Conservation (phyloP, 2,797 vertebrate species). For the Botia kubotai region DNA sequence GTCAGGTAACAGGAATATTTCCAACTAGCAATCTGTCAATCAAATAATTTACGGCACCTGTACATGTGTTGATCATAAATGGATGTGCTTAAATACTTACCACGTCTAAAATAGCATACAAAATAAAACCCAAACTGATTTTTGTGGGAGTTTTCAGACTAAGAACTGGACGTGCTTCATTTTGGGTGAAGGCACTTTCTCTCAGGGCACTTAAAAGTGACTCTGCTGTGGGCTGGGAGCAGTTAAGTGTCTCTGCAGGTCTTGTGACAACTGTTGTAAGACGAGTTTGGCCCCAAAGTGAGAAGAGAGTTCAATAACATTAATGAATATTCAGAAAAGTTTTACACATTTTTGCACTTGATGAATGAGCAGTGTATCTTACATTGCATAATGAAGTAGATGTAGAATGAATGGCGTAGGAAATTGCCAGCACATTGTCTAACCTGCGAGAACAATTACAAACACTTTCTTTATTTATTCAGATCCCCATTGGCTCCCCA, state of each 20-base stretch:
- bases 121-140: constrained; percentile 58
- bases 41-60: too few species aligned
- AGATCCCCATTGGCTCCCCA: neutral
- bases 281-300: neutral
- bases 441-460: neutral
- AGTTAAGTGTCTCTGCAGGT: constrained; percentile 26
- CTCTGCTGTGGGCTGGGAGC: constrained; percentile 34
- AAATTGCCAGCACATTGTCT: neutral
- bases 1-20: neutral
- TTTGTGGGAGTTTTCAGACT: constrained; percentile 48
- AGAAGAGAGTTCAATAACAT: too few species aligned
- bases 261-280: neutral
- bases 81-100: constrained; percentile 35
- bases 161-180: constrained; percentile 49
- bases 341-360: neutral
- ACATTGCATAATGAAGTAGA: neutral
- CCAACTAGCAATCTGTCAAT: neutral
- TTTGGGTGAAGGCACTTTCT: constrained; percentile 47
- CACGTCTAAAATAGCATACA: constrained; percentile 63
- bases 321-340: too few species aligned
- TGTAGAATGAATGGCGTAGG: neutral
- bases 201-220: constrained; percentile 39
- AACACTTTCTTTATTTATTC: neutral
- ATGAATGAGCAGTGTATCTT: neutral
- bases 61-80: neutral